These are phyloP conservation scores for Heliconius congener DNA, from an alignment of 1,140 invertebrate species.

Conservation along the genomic window DNA sequence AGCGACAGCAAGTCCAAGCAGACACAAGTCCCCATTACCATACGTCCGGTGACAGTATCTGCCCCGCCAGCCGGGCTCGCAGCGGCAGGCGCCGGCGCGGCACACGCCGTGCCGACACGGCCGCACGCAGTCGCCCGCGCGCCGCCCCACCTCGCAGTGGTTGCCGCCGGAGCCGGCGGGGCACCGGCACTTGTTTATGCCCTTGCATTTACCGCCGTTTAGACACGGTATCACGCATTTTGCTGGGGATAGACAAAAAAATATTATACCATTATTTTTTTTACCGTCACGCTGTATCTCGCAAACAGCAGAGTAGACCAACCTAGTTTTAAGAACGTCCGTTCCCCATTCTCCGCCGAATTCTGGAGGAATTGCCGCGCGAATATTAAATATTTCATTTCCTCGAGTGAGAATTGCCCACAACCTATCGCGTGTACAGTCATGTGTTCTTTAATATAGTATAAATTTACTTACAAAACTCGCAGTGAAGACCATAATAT, in stretches of 20 bases:
- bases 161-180: constrained; percentile 89
- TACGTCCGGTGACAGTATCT: constrained; percentile 82
- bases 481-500: constrained; percentile 93
- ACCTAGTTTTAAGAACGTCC: too few species aligned
- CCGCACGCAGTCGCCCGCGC: constrained; percentile 86
- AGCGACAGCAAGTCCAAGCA: constrained; percentile 46
- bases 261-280: too few species aligned
- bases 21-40: constrained; percentile 33
- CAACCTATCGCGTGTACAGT: too few species aligned
- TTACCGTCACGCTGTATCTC: too few species aligned
- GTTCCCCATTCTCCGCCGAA: too few species aligned
- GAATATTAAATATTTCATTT: too few species aligned
- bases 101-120: constrained; percentile 89
- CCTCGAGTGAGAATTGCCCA: too few species aligned
- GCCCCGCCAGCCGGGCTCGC: constrained; percentile 88
- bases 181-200: constrained; percentile 92
- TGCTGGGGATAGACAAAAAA: constrained; percentile 77
- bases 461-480: constrained; percentile 88
- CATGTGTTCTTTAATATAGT: too few species aligned
- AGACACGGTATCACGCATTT: constrained; percentile 94
- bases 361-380: too few species aligned
- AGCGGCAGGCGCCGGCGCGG: constrained; percentile 86
- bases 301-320: too few species aligned
- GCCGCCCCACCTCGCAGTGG: constrained; percentile 91
- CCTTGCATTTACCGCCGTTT: constrained; percentile 92